phyloP scores from a whole-genome alignment of 2,113 vertebrate species.

The Cyprinodon brontotheroides region DNA sequence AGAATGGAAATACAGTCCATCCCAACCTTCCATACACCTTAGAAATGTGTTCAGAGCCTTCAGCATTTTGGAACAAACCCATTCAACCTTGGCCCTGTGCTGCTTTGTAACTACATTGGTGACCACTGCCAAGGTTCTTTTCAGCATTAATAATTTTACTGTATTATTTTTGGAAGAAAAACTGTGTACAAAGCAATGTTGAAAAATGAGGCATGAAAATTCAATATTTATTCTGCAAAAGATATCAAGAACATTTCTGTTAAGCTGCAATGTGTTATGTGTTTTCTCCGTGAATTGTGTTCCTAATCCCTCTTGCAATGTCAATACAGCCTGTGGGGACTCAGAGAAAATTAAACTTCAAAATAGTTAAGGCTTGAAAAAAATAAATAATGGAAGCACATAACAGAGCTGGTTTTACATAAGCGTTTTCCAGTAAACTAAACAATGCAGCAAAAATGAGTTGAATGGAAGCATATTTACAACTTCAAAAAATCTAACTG shows the following conservation, averaged over 20 bases:
- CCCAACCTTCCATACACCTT: background rate
- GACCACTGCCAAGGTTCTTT: background rate
- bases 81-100: background rate
- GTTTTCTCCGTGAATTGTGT: slow-evolving; percentile 40
- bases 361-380: slow-evolving; percentile 18
- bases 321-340: slow-evolving; percentile 42
- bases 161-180: background rate
- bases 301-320: slow-evolving; percentile 49
- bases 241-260: slow-evolving; percentile 24
- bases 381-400: slow-evolving; percentile 35
- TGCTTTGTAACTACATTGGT: background rate
- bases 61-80: background rate
- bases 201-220: background rate
- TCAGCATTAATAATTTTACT: background rate
- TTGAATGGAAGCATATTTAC: background rate
- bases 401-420: background rate
- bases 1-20: no score
- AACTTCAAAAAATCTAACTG: no score
- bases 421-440: slow-evolving; percentile 23
- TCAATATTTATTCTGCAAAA: slow-evolving; percentile 20
- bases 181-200: background rate
- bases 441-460: slow-evolving; percentile 2
- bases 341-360: slow-evolving; percentile 28
- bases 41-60: background rate
- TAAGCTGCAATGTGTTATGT: slow-evolving; percentile 31